phyloP scores from a whole-genome alignment of 1,140 invertebrate species.

The Calephelis nemesis region DNA sequence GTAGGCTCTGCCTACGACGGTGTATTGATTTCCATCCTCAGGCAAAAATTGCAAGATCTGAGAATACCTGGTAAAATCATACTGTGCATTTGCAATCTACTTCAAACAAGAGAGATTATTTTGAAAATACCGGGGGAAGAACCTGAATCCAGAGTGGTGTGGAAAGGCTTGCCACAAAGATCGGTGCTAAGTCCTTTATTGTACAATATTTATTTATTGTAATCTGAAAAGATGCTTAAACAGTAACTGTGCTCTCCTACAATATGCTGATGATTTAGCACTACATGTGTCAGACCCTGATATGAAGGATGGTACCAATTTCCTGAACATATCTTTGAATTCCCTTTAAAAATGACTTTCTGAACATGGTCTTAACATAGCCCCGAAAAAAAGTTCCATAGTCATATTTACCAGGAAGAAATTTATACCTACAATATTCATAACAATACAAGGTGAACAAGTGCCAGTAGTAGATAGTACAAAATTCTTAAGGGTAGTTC shows the following conservation, averaged over 20 bases:
- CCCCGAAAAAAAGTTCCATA: too few species aligned
- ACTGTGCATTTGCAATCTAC: constrained; percentile 24
- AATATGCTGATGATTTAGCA: too few species aligned
- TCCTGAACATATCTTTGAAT: neutral
- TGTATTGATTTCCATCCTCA: constrained; percentile 28
- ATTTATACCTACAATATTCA: too few species aligned
- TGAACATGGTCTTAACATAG: neutral
- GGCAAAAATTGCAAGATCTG: constrained; percentile 27
- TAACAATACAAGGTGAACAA: too few species aligned
- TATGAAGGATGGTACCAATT: neutral
- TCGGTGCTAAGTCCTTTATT: constrained; percentile 32
- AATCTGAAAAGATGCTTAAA: constrained; percentile 21
- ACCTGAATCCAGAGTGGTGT: constrained; percentile 18
- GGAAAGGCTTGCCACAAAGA: constrained; percentile 30
- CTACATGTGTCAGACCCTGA: neutral
- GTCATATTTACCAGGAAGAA: too few species aligned
- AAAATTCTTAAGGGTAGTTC: too few species aligned
- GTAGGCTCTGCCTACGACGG: constrained; percentile 31
- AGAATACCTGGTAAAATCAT: constrained; percentile 23
- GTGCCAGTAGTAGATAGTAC: too few species aligned
- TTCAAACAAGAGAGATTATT: neutral
- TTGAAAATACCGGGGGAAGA: neutral
- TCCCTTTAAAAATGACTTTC: neutral
- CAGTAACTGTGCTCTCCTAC: constrained; percentile 10
- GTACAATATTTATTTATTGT: constrained; percentile 31